Conservation (phyloP, 1,140 invertebrate genomes). For the Papilio polyxenes region DNA sequence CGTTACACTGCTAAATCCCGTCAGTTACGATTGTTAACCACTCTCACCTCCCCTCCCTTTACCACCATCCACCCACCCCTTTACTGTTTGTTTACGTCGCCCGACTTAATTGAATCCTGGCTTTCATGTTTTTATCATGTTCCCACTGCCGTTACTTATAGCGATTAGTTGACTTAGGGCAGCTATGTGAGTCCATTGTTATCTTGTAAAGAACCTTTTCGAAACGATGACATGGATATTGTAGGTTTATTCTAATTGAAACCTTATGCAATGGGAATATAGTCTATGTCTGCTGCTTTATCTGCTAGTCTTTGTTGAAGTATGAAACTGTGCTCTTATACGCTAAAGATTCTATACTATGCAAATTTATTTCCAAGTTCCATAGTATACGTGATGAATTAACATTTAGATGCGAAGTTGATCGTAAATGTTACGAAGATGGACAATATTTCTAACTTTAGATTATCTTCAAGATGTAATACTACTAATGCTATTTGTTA, state of each 20-base stretch:
- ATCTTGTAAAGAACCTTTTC: background rate
- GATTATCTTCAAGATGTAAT: background rate
- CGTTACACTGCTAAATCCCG: slow-evolving; percentile 10
- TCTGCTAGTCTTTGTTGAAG: background rate
- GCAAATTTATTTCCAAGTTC: background rate
- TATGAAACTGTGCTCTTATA: background rate
- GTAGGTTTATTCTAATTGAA: background rate
- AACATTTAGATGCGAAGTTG: slow-evolving; percentile 2
- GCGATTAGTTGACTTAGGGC: slow-evolving; percentile 33
- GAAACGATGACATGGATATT: background rate
- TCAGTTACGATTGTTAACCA: slow-evolving; percentile 17
- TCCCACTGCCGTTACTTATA: slow-evolving; percentile 18
- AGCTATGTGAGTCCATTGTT: slow-evolving; percentile 26
- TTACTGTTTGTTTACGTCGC: slow-evolving; percentile 31
- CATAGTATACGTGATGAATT: background rate
- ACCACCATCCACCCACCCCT: background rate
- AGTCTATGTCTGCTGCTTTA: background rate
- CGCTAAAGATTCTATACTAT: background rate
- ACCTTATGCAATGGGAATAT: background rate
- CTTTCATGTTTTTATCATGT: slow-evolving; percentile 35
- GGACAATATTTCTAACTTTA: background rate
- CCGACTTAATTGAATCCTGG: slow-evolving; percentile 32
- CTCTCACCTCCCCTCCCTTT: background rate
- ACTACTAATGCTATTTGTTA: background rate
- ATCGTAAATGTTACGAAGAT: background rate